Evolutionary conservation across 2,797 vertebrate species (phyloP).

Genomic region (Momotus momota): DNA sequence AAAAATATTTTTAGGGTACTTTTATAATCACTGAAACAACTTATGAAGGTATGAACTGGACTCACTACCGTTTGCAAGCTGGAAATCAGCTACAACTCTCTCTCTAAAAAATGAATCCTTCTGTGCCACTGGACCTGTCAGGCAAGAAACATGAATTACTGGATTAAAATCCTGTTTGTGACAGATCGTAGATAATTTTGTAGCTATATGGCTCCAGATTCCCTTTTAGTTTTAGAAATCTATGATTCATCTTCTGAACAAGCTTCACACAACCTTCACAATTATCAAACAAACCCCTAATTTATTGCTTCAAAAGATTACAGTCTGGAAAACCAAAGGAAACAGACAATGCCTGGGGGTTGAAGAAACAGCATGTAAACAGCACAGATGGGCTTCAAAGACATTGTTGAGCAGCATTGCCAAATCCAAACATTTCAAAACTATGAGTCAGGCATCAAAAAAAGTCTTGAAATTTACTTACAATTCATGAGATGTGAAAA

Average conservation of each 20-base stretch:
- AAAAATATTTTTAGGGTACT: background rate
- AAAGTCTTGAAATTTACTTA: constrained; percentile 56
- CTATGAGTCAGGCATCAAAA: constrained; percentile 54
- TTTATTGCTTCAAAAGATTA: constrained; percentile 46
- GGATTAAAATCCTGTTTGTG: constrained; percentile 40
- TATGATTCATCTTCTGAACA: constrained; percentile 46
- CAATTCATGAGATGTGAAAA: constrained; percentile 48
- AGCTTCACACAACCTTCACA: background rate
- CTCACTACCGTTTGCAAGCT: background rate
- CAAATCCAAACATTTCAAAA: constrained; percentile 56
- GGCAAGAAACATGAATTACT: background rate
- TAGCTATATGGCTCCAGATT: background rate
- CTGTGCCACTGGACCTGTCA: background rate
- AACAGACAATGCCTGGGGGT: constrained; percentile 50
- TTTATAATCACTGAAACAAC: background rate
- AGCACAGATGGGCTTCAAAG: constrained; percentile 64
- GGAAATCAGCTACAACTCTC: background rate
- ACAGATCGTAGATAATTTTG: constrained; percentile 22
- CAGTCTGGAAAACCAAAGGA: constrained; percentile 47
- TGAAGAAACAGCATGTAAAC: constrained; percentile 15
- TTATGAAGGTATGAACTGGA: background rate
- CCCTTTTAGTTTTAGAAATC: constrained; percentile 8
- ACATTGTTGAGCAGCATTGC: constrained; percentile 2
- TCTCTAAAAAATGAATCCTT: constrained; percentile 1
- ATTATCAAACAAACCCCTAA: constrained; percentile 58